Evolutionary conservation across 2,888 invertebrate species (phyloP), one percentile per base, ranked within the genome.

Genomic region (Ochropleura leucogaster): DNA sequence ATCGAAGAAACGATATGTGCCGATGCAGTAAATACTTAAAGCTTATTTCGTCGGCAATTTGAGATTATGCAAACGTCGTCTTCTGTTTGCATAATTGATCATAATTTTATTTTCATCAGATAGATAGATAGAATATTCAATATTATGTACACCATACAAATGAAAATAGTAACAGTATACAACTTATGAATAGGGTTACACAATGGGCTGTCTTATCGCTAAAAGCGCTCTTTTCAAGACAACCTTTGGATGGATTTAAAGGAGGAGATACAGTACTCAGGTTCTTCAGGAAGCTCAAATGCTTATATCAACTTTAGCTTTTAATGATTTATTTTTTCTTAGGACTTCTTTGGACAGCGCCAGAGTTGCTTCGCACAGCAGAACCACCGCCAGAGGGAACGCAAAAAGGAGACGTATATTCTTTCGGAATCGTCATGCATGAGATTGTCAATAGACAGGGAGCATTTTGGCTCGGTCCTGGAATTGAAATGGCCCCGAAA

Each of bases 341-440:
- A 99, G 99, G 98, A 90, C 97, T 98, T 87, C 95, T 99, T 53
- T 99, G 99, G 99, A 99, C 99, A 0, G 97, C 99, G 0, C 99
- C 99, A 0, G 99, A 99, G 93, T 93, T 99, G 30, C 97, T 99
- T 63, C 97, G 98, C 72, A 97, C 97, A 95, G 95, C 97, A 46
- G 97, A 97, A 70, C 96, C 97, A 0, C 97, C 97, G 0, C 97
- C 97, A 0, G 98, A 98, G 89, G 99, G 98, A 1, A 98, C 98
- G 0, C 99, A 98, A 90, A 99, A 98, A 93, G 99, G 98, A 42
- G 99, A 99, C 91, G 98, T 99, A n/a, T 99, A 99, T 93, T 99
- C 99, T 60, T 99, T 99, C 92, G 99, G 98, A 18, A 98, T 99
- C 89, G 98, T 99, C 89, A 98, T 99, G 90, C 99, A 99, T 91